These are phyloP conservation scores for Bhutanitis thaidina DNA, from an alignment of 2,888 invertebrate species.

Conservation along the genomic window DNA sequence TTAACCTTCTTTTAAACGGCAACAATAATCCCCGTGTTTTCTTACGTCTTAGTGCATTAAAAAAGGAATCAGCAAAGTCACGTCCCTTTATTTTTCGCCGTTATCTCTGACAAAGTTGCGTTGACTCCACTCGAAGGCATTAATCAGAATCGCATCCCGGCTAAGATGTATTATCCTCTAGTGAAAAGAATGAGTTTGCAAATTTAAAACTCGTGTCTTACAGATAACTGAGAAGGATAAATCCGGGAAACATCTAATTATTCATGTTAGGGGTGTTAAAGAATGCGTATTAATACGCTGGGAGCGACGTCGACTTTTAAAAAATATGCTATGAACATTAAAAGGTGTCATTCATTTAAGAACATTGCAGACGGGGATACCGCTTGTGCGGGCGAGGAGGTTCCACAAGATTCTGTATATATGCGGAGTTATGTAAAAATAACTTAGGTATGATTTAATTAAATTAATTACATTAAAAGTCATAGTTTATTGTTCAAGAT, in stretches of 20 bases:
- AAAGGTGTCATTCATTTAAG: constrained; percentile 62
- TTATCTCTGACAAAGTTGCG: constrained; percentile 75
- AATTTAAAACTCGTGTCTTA: constrained; percentile 75
- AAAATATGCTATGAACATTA: constrained; percentile 62
- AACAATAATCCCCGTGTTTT: constrained; percentile 17
- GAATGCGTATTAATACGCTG: constrained; percentile 67
- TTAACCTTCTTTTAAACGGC: constrained; percentile 19
- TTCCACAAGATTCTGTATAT: constrained; percentile 43
- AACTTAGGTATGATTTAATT: too few species aligned
- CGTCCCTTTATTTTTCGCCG: constrained; percentile 74
- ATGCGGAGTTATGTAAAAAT: constrained; percentile 23
- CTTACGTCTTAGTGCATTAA: constrained; percentile 23
- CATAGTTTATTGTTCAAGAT: too few species aligned
- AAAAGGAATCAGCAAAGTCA: constrained; percentile 72
- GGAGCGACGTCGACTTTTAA: constrained; percentile 48
- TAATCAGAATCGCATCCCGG: constrained; percentile 74
- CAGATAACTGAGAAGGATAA: constrained; percentile 66
- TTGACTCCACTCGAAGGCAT: constrained; percentile 63
- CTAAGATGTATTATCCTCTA: constrained; percentile 75
- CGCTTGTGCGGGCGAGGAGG: constrained; percentile 61
- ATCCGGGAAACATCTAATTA: constrained; percentile 75
- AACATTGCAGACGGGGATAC: constrained; percentile 60
- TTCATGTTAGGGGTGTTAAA: constrained; percentile 77
- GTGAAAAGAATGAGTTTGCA: constrained; percentile 75
- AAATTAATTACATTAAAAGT: too few species aligned